Evolutionary conservation across 1,140 invertebrate genomes (phyloP).

Genomic region (fruit fly (Drosophila melanogaster)): DNA sequence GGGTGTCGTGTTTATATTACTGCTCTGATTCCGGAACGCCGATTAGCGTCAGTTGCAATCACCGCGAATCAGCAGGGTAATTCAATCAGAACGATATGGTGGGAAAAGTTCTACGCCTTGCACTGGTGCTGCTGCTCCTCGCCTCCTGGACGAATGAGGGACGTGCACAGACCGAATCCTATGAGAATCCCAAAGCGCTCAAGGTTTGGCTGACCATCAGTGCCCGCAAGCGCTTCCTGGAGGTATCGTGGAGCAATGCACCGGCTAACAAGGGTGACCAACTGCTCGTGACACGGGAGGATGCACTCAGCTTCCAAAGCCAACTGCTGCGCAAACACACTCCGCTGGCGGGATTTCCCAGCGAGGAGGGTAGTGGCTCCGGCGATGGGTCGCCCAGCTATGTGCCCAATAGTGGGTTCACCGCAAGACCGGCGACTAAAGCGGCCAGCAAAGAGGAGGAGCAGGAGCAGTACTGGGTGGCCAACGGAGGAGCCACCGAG

Average conservation of each 20-base stretch:
- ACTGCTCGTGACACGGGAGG: constrained; percentile 64
- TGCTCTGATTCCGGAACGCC: constrained; percentile 39
- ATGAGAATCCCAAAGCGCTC: constrained; percentile 10
- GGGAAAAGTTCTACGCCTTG: constrained; percentile 41
- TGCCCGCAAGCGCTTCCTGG: constrained; percentile 72
- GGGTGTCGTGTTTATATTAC: constrained; percentile 25
- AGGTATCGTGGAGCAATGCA: constrained; percentile 79
- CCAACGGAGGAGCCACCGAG: constrained; percentile 62
- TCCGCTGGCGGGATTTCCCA: constrained; percentile 58
- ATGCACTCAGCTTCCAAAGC: constrained; percentile 61
- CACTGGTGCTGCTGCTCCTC: not conserved
- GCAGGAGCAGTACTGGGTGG: constrained; percentile 56
- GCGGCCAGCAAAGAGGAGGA: not conserved
- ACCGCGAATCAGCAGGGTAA: constrained; percentile 59
- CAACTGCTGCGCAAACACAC: constrained; percentile 43
- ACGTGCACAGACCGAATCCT: constrained; percentile 4
- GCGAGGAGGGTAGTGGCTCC: constrained; percentile 55
- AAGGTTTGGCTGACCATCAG: constrained; percentile 80
- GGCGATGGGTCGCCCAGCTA: constrained; percentile 33
- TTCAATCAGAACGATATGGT: constrained; percentile 49
- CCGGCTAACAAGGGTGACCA: constrained; percentile 56
- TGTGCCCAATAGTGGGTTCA: constrained; percentile 62
- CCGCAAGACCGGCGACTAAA: constrained; percentile 13
- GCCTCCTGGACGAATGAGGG: constrained; percentile 9
- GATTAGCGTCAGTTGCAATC: constrained; percentile 59